Conservation (phyloP, 2,888 invertebrate genomes). For the Protonemura montana region DNA sequence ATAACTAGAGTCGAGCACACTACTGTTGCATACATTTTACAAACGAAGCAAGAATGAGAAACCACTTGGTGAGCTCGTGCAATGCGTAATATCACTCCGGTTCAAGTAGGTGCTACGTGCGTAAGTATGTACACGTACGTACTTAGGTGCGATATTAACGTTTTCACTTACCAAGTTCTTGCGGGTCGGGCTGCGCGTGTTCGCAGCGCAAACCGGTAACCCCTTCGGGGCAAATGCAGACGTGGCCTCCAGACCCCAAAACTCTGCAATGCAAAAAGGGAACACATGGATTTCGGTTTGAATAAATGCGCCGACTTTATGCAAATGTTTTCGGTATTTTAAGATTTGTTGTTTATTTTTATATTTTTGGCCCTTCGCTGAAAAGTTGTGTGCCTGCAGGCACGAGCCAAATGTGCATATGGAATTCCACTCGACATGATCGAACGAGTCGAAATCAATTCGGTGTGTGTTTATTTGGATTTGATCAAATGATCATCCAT, state of each 20-base stretch:
- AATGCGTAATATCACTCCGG: neutral
- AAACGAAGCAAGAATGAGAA: neutral
- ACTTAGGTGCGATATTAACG: neutral
- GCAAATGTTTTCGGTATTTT: neutral
- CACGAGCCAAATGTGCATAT: conserved; percentile 28
- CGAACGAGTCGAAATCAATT: conserved; percentile 16
- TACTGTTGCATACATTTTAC: neutral
- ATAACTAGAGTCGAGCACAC: neutral
- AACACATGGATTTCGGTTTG: neutral
- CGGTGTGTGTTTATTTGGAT: conserved; percentile 40
- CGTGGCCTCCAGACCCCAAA: conserved; percentile 77
- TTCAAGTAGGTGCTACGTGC: neutral
- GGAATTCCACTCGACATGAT: conserved; percentile 31
- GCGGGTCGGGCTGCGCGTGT: conserved; percentile 64
- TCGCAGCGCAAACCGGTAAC: conserved; percentile 77
- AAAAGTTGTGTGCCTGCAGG: neutral
- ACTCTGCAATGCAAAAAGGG: conserved; percentile 64
- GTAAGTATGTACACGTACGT: neutral
- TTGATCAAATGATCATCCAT: conserved; percentile 37
- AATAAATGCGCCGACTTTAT: neutral
- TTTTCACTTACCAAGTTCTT: conserved; percentile 53
- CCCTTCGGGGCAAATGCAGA: conserved; percentile 72
- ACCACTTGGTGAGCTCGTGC: neutral
- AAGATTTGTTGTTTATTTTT: neutral
- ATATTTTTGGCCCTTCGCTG: neutral